Evolutionary conservation across 2,113 vertebrate species (phyloP), one percentile per base, ranked within the genome.

Genomic region (Eretmochelys imbricata): DNA sequence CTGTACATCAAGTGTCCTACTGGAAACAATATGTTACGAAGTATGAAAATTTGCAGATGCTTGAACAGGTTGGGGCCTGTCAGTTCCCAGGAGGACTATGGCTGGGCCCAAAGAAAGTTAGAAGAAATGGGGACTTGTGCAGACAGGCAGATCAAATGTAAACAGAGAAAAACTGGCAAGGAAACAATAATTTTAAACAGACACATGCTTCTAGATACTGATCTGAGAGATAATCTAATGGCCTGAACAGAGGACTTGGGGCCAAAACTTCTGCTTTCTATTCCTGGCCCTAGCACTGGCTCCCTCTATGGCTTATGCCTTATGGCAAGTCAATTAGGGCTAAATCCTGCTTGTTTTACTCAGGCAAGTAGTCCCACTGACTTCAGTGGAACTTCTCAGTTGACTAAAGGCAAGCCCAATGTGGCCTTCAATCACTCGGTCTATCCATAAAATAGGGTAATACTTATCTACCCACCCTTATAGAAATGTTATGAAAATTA

Each of bases 401-500:
- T 90, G 89, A 97, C 93, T 96, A 48, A 90, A 59, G 0, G 11
- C 87, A 91, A 97, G 96, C 93, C 93, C 82, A 91, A 84, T n/a
- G 59, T 59, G 59, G 17, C 38, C 69, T 80, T 93, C 94, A 87
- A 93, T 69, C 93, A 94, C 75, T 87, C 88, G 90, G 59, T 80
- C 2, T 0, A 88, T 95, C 93, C 46, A 31, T 80, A 93, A 82
- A 46, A 81, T 14, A 79, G 62, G 31, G 94, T 90, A 90, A 75
- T 42, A 22, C n/a, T 91, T 85, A 82, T 35, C 31, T 65, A 31
- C 0, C 69, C 75, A 85, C 59, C 75, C 94, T 89, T 93, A 51
- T 42, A 91, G 86, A 91, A 49, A 93, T 46, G 38, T 80, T 84
- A 69, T 82, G 93, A 89, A 80, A 96, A 96, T 90, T 94, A 96